Base-by-base conservation (phyloP, 1,140 invertebrate species). In the Ericerus pela region DNA sequence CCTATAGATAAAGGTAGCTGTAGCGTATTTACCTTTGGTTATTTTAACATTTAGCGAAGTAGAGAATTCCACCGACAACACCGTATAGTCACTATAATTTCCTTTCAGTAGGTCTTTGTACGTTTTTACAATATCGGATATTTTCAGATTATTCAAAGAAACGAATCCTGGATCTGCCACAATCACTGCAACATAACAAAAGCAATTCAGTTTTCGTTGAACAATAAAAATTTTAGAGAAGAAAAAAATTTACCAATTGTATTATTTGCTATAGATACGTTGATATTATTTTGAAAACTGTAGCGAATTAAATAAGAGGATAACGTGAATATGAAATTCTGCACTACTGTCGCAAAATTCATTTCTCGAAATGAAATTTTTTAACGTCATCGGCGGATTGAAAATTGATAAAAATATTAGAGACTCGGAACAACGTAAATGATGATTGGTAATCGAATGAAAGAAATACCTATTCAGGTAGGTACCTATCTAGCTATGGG, bases 201-300 rank as follows among this genome's bases (percentile, higher is more conserved):
- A 22, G 20, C 4, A 47, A 24, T 47, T 47, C 4, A 33, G 30
- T 33, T n/a, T n/a, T n/a, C n/a, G n/a, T 47, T 24, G 11, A 47
- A 47, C 3, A 47, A 24, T 47, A 4, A 41, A 16, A 8, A 22
- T 3, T 47, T 47, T 22, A 47, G 10, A 14, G 22, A 12, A 47
- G 26, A 6, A 5, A 22, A 47, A 47, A 22, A 24, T 14, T 47
- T 3, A 47, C 41, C 20, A 22, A 47, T 47, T 4, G 41, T 24
- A 24, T 47, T 24, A 22, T 47, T 47, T 10, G 26, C 26, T 10
- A 47, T 18, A 8, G 41, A 24, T 14, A 24, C 22, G 20, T 47
- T 47, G 18, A 14, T 24, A 47, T 47, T 47, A 47, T 47, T 47
- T 47, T 47, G 41, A 22, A 47, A 24, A 24, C 10, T 47, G 22